A percentile compares a stretch with the other conserved stretches of the same genome.
Evolutionary conservation across 2,797 vertebrate species (phyloP).

Genomic region (Acanthurus lineatus): DNA sequence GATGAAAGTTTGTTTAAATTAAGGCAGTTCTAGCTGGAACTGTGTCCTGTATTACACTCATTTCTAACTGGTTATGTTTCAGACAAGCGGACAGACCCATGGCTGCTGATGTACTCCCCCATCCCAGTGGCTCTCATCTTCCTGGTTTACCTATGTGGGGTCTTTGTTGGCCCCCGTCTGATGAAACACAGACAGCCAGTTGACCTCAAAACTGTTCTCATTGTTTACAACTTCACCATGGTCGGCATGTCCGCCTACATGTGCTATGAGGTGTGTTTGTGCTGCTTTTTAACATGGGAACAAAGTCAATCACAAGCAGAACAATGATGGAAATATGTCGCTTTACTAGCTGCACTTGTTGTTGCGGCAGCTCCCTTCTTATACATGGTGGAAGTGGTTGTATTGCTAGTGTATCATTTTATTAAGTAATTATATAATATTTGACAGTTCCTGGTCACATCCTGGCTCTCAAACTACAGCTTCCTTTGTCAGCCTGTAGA

Average conservation of each 20-base stretch:
- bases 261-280: constrained; percentile 83
- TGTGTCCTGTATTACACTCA: too few species aligned
- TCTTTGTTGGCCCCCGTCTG: constrained; percentile 77
- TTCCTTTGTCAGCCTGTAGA: constrained; percentile 86
- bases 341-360: too few species aligned
- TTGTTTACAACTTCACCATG: constrained; percentile 81
- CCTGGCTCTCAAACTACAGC: constrained; percentile 83
- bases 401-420: background rate
- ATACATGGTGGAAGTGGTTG: background rate
- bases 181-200: constrained; percentile 64
- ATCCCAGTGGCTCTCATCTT: constrained; percentile 79
- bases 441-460: constrained; percentile 85
- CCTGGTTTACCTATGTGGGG: constrained; percentile 73
- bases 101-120: constrained; percentile 83
- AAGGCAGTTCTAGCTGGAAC: too few species aligned
- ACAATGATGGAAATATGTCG: background rate
- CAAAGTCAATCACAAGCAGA: background rate
- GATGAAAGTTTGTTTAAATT: background rate
- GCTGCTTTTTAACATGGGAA: background rate
- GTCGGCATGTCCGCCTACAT: constrained; percentile 82
- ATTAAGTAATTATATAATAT: constrained; percentile 23
- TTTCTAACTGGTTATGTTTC: constrained; percentile 18
- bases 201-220: constrained; percentile 77
- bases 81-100: constrained; percentile 86
- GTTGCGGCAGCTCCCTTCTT: background rate